Evolutionary conservation across 2,888 invertebrate species (phyloP).

Genomic region (Terebella lapidaria): DNA sequence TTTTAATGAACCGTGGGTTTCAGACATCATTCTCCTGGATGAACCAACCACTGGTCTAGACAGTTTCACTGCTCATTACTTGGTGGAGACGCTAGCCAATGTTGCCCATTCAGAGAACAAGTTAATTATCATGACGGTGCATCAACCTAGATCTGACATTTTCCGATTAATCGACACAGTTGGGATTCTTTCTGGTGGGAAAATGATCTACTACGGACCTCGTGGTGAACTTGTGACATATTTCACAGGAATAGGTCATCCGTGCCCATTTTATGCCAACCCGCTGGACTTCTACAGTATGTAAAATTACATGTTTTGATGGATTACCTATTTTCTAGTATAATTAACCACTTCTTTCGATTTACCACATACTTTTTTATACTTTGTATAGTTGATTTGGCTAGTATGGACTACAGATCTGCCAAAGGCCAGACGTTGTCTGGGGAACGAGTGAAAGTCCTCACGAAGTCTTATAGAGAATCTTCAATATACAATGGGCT

Average conservation of each 20-base stretch:
- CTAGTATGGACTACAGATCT: too few relatives aligned
- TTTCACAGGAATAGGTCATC: conserved; percentile 90
- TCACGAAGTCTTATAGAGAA: too few relatives aligned
- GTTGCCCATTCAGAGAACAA: conserved; percentile 32
- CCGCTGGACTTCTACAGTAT: conserved; percentile 84
- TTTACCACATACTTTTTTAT: too few relatives aligned
- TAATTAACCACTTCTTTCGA: too few relatives aligned
- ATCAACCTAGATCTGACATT: conserved; percentile 40
- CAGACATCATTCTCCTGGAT: conserved; percentile 77
- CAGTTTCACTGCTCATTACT: conserved; percentile 80
- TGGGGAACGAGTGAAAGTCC: too few relatives aligned
- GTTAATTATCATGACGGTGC: conserved; percentile 78
- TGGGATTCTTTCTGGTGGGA: conserved; percentile 39
- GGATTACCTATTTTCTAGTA: too few relatives aligned
- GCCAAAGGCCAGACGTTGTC: too few relatives aligned
- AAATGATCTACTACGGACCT: conserved; percentile 65
- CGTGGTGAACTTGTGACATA: conserved; percentile 85
- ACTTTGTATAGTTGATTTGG: too few relatives aligned
- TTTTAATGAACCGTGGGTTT: too few relatives aligned
- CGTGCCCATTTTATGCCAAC: conserved; percentile 92
- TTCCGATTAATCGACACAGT: conserved; percentile 35
- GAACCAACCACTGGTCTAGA: conserved; percentile 84
- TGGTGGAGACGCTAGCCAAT: conserved; percentile 31
- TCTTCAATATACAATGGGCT: too few relatives aligned
- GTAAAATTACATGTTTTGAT: too few relatives aligned